These are phyloP conservation scores for Pteromalus puparum DNA, from an alignment of 1,140 invertebrate species.

Conservation along the genomic window DNA sequence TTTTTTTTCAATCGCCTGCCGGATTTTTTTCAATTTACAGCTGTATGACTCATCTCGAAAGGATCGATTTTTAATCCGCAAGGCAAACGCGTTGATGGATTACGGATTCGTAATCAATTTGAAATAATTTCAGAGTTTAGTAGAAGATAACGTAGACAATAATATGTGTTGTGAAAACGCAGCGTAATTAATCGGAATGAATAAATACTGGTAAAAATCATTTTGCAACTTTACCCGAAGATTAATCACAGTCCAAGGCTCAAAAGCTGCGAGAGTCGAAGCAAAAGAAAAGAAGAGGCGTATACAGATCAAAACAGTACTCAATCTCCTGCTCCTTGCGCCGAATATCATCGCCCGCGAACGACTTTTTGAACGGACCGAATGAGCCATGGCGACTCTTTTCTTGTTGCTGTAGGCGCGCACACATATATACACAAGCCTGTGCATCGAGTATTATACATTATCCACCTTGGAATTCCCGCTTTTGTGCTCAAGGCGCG, in stretches of 20 bases:
- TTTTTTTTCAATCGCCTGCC: background rate
- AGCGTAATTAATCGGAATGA: conserved; percentile 49
- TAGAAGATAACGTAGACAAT: background rate
- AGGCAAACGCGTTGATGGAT: conserved; percentile 33
- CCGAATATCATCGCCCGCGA: conserved; percentile 14
- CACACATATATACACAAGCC: background rate
- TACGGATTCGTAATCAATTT: conserved; percentile 43
- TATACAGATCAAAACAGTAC: conserved; percentile 38
- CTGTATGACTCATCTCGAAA: background rate
- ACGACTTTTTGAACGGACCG: conserved; percentile 28
- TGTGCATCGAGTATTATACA: too few species aligned
- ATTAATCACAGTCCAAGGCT: conserved; percentile 43
- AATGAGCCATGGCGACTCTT: background rate
- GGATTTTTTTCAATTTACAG: background rate
- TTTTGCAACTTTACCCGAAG: conserved; percentile 31
- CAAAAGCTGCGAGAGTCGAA: background rate
- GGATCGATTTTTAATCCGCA: background rate
- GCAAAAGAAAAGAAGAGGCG: background rate
- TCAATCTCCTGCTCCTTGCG: conserved; percentile 33
- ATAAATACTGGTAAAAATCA: conserved; percentile 44
- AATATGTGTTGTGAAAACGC: conserved; percentile 31
- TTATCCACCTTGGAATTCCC: background rate
- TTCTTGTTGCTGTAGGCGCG: background rate
- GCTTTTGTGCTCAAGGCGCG: conserved; percentile 6
- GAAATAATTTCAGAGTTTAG: conserved; percentile 30